phyloP scores from a whole-genome alignment of 2,113 vertebrate genomes.

The Puffinus mauretanicus region DNA sequence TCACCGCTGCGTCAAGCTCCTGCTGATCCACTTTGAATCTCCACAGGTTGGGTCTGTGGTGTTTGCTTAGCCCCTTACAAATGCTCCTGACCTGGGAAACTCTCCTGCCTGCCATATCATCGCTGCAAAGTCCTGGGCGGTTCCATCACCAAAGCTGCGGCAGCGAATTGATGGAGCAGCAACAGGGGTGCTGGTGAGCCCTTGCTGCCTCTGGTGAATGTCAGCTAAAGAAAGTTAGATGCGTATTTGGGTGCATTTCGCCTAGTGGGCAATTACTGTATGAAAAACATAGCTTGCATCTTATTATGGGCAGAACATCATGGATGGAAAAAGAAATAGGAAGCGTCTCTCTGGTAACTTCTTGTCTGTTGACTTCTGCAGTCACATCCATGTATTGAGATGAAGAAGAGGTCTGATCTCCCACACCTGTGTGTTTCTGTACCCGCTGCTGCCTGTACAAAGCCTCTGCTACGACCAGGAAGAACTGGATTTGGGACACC shows the following conservation, averaged over 20 bases:
- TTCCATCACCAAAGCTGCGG: neutral
- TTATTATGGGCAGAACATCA: neutral
- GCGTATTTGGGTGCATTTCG: neutral
- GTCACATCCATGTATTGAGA: neutral
- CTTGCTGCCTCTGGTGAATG: neutral
- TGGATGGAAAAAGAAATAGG: neutral
- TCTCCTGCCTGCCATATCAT: neutral
- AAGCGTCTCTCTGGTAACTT: neutral
- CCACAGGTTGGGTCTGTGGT: neutral
- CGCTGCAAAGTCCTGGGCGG: neutral
- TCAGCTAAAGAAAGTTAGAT: neutral
- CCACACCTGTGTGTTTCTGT: accelerated
- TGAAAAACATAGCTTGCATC: neutral
- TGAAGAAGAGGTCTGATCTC: neutral
- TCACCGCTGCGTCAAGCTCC: neutral
- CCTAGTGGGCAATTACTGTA: neutral
- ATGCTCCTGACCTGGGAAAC: neutral
- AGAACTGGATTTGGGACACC: neutral
- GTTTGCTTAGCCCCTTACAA: neutral
- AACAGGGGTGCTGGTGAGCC: neutral
- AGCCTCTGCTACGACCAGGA: neutral
- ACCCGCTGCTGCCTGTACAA: neutral
- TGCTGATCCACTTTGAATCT: neutral
- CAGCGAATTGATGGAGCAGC: neutral
- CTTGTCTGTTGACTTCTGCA: neutral